phyloP scores from a whole-genome alignment of 2,797 vertebrate species.

The Buceros bicornis region DNA sequence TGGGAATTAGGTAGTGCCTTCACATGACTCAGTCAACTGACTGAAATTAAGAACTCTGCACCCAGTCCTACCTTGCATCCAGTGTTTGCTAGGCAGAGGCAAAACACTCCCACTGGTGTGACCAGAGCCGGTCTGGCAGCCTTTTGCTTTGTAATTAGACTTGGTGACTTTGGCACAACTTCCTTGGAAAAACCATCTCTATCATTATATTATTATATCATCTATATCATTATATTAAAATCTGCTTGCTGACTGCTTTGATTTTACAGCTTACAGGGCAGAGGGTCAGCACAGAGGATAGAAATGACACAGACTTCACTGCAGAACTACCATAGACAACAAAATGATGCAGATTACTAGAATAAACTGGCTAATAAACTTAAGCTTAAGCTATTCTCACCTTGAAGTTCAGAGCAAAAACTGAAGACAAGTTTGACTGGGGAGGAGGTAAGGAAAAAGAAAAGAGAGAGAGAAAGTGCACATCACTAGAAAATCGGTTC shows the following conservation, averaged over 20 bases:
- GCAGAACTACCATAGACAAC: background rate
- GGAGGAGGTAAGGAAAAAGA: background rate
- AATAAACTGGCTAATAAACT: background rate
- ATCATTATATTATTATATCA: no score
- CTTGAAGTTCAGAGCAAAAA: background rate
- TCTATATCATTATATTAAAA: background rate
- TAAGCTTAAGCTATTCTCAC: background rate
- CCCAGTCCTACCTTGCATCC: background rate
- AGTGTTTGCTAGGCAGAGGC: rapidly evolving
- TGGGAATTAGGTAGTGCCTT: background rate
- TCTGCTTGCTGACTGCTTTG: background rate
- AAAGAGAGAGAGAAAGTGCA: background rate
- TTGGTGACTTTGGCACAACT: background rate
- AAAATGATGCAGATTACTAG: background rate
- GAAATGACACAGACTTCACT: background rate
- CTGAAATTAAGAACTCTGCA: background rate
- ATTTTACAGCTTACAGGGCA: background rate
- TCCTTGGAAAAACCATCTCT: background rate
- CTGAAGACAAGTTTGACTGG: background rate
- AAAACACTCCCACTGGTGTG: background rate
- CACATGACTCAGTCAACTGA: background rate
- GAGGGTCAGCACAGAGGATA: background rate
- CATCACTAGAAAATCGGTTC: background rate
- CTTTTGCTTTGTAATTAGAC: background rate
- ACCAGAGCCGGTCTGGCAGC: background rate